Evolutionary conservation across 2,888 invertebrate species (phyloP), one percentile per base, ranked within the genome.

Genomic region (Celastrina argiolus): DNA sequence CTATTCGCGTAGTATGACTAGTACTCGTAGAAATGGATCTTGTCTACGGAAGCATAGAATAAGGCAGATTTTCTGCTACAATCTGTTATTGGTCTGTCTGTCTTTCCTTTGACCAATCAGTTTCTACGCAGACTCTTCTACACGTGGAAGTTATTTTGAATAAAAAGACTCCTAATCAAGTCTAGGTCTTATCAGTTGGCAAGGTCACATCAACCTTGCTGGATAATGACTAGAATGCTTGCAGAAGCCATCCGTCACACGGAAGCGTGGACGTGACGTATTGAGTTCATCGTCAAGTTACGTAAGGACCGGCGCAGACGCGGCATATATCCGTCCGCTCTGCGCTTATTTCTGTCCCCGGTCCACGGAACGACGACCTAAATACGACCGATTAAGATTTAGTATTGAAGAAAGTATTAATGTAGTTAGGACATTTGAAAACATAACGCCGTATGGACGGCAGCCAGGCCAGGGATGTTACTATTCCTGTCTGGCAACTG

Each of bases 381-480:
- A 82, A 76, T 75, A 72, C 77, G 73, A 69, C 72, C 69, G 71
- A 70, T 68, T 82, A 87, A 81, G 87, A 80, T 77, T 81, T 80
- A 84, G 75, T 79, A 76, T 87, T 73, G 80, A 71, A 73, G 71
- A 76, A 74, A 75, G 74, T 67, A 73, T 71, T 73, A 72, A 72
- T 76, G 72, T 77, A 77, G 80, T 82, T 83, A 77, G 74, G 81
- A 77, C 82, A 76, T 81, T 79, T 81, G 75, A 74, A 73, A 74
- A 72, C 73, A 75, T 72, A 72, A 72, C 74, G 71, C 70, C 71
- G 78, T 77, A 88, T 91, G 90, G 90, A 87, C 86, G 82, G 75
- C 76, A 78, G 90, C 90, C 90, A 90, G 87, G 90, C 89, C 90
- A 85, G 90, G 89, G 84, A 82, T 83, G 87, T 77, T 88, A 88